Evolutionary conservation across 2,797 vertebrate species (phyloP).

Genomic region (Aeoliscus strigatus): DNA sequence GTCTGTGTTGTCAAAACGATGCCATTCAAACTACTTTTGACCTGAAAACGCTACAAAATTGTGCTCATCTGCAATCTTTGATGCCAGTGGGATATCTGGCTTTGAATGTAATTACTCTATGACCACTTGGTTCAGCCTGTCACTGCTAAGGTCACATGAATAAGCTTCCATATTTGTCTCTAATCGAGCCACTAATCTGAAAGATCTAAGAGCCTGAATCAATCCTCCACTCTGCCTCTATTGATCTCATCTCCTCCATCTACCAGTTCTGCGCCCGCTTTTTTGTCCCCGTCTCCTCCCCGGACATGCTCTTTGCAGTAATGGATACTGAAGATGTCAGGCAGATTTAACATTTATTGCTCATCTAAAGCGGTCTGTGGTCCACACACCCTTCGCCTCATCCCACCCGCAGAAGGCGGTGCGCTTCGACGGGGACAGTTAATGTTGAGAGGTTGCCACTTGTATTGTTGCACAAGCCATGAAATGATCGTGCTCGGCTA

Average conservation of each 20-base stretch:
- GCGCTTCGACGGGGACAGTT: slow-evolving; percentile 28
- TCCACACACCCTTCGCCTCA: slow-evolving; percentile 38
- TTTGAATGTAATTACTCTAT: slow-evolving; percentile 66
- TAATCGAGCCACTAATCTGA: slow-evolving; percentile 72
- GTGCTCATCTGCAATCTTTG: slow-evolving; percentile 47
- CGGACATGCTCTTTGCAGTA: slow-evolving; percentile 58
- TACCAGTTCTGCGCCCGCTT: slow-evolving; percentile 54
- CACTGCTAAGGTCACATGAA: slow-evolving; percentile 68
- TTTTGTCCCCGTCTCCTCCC: slow-evolving; percentile 40
- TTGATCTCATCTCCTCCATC: slow-evolving; percentile 72
- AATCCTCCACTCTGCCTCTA: slow-evolving; percentile 70
- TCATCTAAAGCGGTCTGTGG: slow-evolving; percentile 65
- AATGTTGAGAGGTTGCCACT: slow-evolving; percentile 39
- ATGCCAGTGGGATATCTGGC: slow-evolving; percentile 52
- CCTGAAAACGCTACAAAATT: slow-evolving; percentile 33
- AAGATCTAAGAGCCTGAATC: slow-evolving; percentile 71
- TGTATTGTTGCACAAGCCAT: slow-evolving; percentile 60
- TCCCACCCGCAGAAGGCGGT: slow-evolving; percentile 37
- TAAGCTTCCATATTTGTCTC: slow-evolving; percentile 70
- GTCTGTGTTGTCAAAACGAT: slow-evolving; percentile 35
- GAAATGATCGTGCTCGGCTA: slow-evolving; percentile 60
- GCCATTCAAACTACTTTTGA: slow-evolving; percentile 41
- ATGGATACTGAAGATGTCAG: slow-evolving; percentile 72
- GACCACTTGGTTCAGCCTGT: slow-evolving; percentile 64
- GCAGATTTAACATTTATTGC: slow-evolving; percentile 70